Conservation (phyloP, 1,140 invertebrate genomes). For the Trichoplusia ni region DNA sequence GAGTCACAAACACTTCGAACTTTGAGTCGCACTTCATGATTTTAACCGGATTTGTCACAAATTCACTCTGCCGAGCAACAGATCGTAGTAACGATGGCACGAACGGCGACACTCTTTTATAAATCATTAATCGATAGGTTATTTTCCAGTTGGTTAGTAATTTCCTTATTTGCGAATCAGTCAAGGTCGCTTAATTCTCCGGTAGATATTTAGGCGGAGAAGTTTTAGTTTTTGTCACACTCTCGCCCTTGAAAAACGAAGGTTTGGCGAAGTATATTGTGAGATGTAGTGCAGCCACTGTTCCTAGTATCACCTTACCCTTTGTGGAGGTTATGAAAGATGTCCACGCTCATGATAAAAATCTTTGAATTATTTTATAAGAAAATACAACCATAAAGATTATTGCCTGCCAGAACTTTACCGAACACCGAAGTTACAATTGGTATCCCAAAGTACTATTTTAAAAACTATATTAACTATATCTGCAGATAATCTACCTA, state of each 20-base stretch:
- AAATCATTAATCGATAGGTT: slow-evolving; percentile 62
- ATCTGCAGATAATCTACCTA: too few species aligned
- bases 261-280: slow-evolving; percentile 72
- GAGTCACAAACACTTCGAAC: slow-evolving; percentile 76
- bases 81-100: slow-evolving; percentile 44
- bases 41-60: too few species aligned
- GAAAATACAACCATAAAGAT: too few species aligned
- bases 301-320: slow-evolving; percentile 69
- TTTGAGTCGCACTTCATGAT: slow-evolving; percentile 60
- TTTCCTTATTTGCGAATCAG: slow-evolving; percentile 18
- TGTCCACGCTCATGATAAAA: slow-evolving; percentile 47
- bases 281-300: slow-evolving; percentile 64
- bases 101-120: slow-evolving; percentile 54
- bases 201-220: slow-evolving; percentile 70
- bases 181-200: slow-evolving; percentile 52
- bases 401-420: too few species aligned
- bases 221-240: slow-evolving; percentile 44
- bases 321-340: slow-evolving; percentile 71
- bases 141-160: slow-evolving; percentile 36
- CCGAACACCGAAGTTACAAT: too few species aligned
- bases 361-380: background rate
- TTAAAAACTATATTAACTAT: too few species aligned
- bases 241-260: slow-evolving; percentile 66
- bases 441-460: too few species aligned
- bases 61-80: slow-evolving; percentile 30